Evolutionary conservation across 2,797 vertebrate species (phyloP), one percentile per base, ranked within the genome.

Genomic region (Alosa sapidissima): DNA sequence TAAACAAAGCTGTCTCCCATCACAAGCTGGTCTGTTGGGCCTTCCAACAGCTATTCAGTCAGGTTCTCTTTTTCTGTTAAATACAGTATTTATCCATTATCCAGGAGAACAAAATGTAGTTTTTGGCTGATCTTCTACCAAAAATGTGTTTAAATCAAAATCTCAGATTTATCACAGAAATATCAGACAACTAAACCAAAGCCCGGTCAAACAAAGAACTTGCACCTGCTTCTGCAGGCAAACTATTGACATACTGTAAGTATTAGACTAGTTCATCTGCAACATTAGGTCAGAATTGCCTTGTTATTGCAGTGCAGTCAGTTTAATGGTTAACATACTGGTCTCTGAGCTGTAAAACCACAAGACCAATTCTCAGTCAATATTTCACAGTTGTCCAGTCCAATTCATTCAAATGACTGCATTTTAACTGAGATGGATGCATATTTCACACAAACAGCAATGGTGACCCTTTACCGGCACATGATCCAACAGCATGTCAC

Each of bases 311-410:
- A 41, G 33, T 28, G 16, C 68, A 72, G 68, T 41, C 36, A 72
- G 14, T 28, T 5, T 72, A 72, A 72, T 72, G 33, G 68, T 72
- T 41, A 72, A 41, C 68, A 72, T 36, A 72, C 68, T 72, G 68
- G 13, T 72, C 68, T 72, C 36, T 72, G 68, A 41, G 36, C 68
- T 72, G 68, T 55, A 55, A 55, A 55, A 55, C 54, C 54, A 55
- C 68, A 72, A 13, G 5, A 72, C 68, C 68, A 16, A 72, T 72
- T 72, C 68, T 41, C 24, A 68, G 62, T 68, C 33, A 21, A 78
- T 78, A 16, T 78, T 45, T 78, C 72, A 47, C 72, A 47, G 41
- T 78, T 78, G 36, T 47, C 72, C 68, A 41, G 36, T 47, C 72
- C 68, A 41, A 36, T 72, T 72, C 68, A 72, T 72, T 72, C 0